Evolutionary conservation across 2,888 invertebrate species (phyloP).

Genomic region (Escarpia spicata): DNA sequence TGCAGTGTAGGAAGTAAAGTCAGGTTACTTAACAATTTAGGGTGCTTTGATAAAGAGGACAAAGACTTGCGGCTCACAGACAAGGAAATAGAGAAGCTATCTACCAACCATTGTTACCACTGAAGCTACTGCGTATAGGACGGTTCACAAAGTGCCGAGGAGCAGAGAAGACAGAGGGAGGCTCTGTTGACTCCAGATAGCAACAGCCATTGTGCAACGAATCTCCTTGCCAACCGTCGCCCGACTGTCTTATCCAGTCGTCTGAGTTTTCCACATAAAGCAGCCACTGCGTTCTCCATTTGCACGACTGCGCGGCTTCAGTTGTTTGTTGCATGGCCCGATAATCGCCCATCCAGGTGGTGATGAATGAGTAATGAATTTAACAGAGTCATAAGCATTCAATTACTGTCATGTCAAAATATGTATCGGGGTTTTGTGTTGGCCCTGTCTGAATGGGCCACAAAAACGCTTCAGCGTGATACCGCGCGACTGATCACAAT

Average conservation of each 20-base stretch:
- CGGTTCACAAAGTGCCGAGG: background rate
- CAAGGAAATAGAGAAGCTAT: conserved; percentile 16
- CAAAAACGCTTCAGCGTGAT: conserved; percentile 8
- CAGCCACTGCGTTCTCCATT: background rate
- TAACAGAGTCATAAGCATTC: conserved; percentile 16
- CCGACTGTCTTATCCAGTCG: background rate
- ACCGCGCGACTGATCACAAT: background rate
- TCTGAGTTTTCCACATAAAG: background rate
- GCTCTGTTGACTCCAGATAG: background rate
- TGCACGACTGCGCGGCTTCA: background rate
- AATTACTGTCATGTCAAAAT: conserved; percentile 16
- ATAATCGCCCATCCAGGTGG: conserved; percentile 12
- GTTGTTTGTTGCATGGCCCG: background rate
- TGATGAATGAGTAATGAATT: conserved; percentile 13
- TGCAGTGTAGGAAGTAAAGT: background rate
- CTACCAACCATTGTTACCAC: background rate
- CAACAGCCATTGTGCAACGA: background rate
- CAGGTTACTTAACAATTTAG: background rate
- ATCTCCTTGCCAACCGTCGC: background rate
- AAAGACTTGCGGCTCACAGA: background rate
- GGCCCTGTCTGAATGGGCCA: background rate
- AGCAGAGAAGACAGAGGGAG: background rate
- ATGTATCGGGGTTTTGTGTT: background rate
- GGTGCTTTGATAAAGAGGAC: background rate
- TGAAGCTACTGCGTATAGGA: background rate